Evolutionary conservation across 1,140 invertebrate species (phyloP).

Genomic region (Maniola jurtina): DNA sequence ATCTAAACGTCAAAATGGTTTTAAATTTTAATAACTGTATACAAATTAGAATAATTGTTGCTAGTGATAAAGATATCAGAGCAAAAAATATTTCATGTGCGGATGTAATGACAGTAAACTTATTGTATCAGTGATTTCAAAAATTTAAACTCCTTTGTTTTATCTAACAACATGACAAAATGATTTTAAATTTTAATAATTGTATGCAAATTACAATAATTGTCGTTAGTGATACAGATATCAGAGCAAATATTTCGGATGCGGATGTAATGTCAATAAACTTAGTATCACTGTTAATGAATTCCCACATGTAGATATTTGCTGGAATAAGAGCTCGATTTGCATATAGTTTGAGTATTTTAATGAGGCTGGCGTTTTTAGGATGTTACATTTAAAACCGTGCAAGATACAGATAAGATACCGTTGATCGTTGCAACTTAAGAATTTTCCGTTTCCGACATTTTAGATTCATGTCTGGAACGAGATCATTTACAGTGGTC

Average conservation of each 20-base stretch:
- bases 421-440: background rate
- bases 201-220: background rate
- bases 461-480: slow-evolving; percentile 5
- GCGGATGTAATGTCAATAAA: slow-evolving; percentile 3
- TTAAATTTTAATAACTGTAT: background rate
- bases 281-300: slow-evolving; percentile 1
- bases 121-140: background rate
- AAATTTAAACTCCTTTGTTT: too few species aligned
- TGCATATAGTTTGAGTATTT: slow-evolving; percentile 2
- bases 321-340: background rate
- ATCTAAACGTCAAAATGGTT: too few species aligned
- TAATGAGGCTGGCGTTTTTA: slow-evolving; percentile 1
- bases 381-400: slow-evolving; percentile 18
- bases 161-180: too few species aligned
- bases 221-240: background rate
- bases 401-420: slow-evolving; percentile 25
- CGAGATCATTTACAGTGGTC: background rate
- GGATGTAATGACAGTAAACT: slow-evolving; percentile 1
- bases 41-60: background rate
- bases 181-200: too few species aligned
- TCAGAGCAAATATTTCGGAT: background rate
- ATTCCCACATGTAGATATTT: slow-evolving; percentile 3
- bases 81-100: background rate
- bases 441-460: slow-evolving; percentile 15
- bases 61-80: background rate